Percentiles rank a stretch among this genome's conserved stretches.
phyloP scores from a whole-genome alignment of 2,888 invertebrate species.

The Sarcophaga carnaria region DNA sequence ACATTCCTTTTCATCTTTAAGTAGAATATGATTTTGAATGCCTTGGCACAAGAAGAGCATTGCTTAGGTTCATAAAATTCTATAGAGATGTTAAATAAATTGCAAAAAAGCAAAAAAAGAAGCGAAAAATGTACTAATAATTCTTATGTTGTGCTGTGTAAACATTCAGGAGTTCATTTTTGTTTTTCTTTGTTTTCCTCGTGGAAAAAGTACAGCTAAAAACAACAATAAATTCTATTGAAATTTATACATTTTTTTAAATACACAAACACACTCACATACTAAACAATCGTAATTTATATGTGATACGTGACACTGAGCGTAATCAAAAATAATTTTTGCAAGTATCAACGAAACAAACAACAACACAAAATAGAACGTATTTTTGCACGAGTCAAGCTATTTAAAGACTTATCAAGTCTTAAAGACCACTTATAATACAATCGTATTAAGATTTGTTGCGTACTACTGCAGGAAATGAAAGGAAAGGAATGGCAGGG shows the following conservation, averaged over 20 bases:
- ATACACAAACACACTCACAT: not conserved
- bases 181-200: no score
- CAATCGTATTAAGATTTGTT: slow-evolving; percentile 23
- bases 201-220: no score
- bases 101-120: no score
- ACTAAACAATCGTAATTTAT: slow-evolving; percentile 20
- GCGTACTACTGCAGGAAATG: not conserved
- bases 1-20: no score
- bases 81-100: no score
- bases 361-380: not conserved
- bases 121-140: no score
- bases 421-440: slow-evolving; percentile 29
- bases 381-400: not conserved
- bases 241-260: not conserved
- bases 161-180: no score
- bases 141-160: no score
- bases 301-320: slow-evolving; percentile 19
- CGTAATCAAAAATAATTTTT: slow-evolving; percentile 5
- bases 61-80: no score
- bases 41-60: no score
- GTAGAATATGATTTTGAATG: no score
- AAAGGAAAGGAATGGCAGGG: not conserved
- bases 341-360: not conserved
- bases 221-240: not conserved
- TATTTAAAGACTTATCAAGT: slow-evolving; percentile 42